Evolutionary conservation across 2,888 invertebrate genomes (phyloP).

Genomic region (Branchipolynoe longqiensis): DNA sequence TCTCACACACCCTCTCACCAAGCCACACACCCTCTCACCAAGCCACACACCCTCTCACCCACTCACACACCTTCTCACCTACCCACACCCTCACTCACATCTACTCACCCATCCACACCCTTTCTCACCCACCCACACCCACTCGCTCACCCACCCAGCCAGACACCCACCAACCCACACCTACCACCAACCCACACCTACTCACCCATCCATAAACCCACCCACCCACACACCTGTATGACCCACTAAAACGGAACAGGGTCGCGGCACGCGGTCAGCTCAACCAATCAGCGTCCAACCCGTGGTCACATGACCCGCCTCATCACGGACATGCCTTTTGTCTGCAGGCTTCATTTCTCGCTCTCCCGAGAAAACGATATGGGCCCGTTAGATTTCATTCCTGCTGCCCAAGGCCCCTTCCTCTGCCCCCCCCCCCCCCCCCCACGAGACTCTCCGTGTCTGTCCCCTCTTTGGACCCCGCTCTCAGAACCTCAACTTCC

Average conservation of each 20-base stretch:
- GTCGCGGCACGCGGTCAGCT: background rate
- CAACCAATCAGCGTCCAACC: slow-evolving; percentile 4
- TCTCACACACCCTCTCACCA: background rate
- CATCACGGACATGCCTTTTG: background rate
- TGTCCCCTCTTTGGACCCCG: too few relatives aligned
- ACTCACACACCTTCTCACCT: background rate
- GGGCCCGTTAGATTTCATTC: slow-evolving; percentile 16
- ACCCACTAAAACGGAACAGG: slow-evolving; percentile 40
- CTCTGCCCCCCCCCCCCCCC: background rate
- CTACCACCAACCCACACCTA: background rate
- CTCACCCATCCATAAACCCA: background rate
- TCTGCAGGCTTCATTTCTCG: slow-evolving; percentile 50
- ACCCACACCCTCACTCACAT: background rate
- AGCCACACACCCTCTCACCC: background rate
- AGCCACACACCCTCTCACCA: too few relatives aligned
- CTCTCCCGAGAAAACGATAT: slow-evolving; percentile 44
- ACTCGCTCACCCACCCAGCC: background rate
- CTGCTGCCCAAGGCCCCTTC: background rate
- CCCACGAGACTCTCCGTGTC: too few relatives aligned
- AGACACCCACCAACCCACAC: background rate
- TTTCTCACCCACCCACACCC: background rate
- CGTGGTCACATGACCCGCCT: slow-evolving; percentile 31
- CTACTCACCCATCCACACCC: background rate
- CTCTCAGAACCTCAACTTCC: too few relatives aligned
- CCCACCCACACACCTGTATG: background rate